Conservation (phyloP, 2,888 invertebrate genomes). For the Xestia ashworthii region DNA sequence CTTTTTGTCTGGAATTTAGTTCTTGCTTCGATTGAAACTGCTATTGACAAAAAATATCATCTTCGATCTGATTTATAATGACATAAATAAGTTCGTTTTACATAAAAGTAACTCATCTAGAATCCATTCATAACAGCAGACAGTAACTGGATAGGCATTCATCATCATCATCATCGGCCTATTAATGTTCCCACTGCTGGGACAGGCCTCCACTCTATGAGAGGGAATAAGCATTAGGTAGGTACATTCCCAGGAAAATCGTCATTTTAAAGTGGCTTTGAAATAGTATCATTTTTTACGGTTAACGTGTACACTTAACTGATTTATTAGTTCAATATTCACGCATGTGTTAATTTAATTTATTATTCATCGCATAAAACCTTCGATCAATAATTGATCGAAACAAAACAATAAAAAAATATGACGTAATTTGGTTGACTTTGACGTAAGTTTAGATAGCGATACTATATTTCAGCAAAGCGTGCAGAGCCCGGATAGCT, state of each 20-base stretch:
- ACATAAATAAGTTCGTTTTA: not conserved
- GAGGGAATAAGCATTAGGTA: too few species aligned
- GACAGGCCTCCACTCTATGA: too few species aligned
- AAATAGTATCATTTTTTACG: slow-evolving; percentile 1
- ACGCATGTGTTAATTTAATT: slow-evolving; percentile 7
- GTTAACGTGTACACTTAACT: not conserved
- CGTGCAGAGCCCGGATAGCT: slow-evolving; percentile 88
- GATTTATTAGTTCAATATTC: not conserved
- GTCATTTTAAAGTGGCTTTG: not conserved
- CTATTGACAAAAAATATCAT: not conserved
- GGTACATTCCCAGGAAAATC: not conserved
- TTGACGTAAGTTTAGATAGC: not conserved
- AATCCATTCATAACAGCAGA: not conserved
- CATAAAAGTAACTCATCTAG: not conserved
- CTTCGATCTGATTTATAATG: not conserved
- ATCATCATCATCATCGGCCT: too few species aligned
- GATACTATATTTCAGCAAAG: not conserved
- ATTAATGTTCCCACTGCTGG: too few species aligned
- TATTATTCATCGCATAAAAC: slow-evolving; percentile 5
- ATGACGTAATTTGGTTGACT: slow-evolving; percentile 33
- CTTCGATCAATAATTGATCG: too few species aligned
- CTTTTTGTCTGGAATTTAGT: not conserved
- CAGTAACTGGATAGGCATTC: not conserved
- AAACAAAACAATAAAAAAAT: slow-evolving; percentile 15
- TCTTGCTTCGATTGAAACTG: not conserved